Percentiles rank a stretch among this genome's conserved stretches.
Evolutionary conservation across 92 coral and sea anemone genomes (phyloP).

Genomic region (Umimayanthus kanabou): DNA sequence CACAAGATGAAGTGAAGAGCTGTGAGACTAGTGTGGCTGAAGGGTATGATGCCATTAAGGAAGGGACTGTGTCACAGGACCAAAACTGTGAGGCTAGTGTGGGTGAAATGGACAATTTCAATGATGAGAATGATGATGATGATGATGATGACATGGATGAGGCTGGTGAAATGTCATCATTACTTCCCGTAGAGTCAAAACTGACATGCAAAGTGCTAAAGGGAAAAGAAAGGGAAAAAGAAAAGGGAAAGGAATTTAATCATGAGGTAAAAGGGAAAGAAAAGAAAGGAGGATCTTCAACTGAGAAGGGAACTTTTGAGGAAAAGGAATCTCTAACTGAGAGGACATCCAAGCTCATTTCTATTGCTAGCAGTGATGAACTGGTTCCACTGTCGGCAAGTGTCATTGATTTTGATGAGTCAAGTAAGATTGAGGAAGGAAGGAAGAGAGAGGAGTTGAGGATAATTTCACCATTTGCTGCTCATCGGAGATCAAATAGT

Average conservation of each 20-base stretch:
- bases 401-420: slow-evolving; percentile 3
- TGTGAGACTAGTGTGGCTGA: neutral
- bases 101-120: neutral
- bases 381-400: slow-evolving; percentile 3
- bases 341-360: slow-evolving; percentile 23
- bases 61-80: too few relatives aligned
- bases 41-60: neutral
- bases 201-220: neutral
- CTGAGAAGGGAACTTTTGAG: slow-evolving; percentile 1
- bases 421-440: neutral
- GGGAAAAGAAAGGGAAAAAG: neutral
- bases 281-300: neutral
- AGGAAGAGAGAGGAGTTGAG: neutral
- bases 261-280: neutral
- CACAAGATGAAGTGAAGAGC: neutral
- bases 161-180: slow-evolving; percentile 32
- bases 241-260: neutral
- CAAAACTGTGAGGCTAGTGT: neutral
- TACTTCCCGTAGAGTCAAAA: slow-evolving; percentile 25
- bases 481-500: slow-evolving; percentile 50
- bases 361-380: slow-evolving; percentile 19
- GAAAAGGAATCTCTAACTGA: slow-evolving; percentile 17
- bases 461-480: slow-evolving; percentile 8
- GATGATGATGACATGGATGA: slow-evolving; percentile 1
- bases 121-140: neutral